These are phyloP conservation scores for Calameuta pallipes DNA, from an alignment of 2,888 invertebrate species.

Conservation along the genomic window DNA sequence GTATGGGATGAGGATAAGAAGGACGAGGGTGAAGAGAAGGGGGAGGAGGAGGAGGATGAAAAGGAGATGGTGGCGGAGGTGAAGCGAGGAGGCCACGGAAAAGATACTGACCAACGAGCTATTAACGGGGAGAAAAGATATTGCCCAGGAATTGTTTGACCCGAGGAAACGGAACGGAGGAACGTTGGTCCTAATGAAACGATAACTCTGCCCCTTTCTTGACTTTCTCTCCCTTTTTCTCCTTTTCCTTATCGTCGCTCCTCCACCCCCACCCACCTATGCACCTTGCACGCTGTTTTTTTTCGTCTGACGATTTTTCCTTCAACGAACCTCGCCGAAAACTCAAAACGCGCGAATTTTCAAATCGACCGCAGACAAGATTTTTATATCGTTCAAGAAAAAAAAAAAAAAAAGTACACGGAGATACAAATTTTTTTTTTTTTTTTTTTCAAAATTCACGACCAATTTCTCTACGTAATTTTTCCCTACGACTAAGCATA, in stretches of 20 bases:
- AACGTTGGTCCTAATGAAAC: background rate
- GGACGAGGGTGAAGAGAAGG: background rate
- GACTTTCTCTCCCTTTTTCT: background rate
- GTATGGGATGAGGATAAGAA: background rate
- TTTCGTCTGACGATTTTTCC: background rate
- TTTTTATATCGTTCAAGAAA: background rate
- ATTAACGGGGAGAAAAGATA: constrained; percentile 50
- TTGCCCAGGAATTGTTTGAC: constrained; percentile 42
- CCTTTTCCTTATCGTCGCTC: background rate
- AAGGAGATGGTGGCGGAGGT: constrained; percentile 19
- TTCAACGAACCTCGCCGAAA: background rate
- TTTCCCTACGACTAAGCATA: background rate
- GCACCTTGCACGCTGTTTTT: background rate
- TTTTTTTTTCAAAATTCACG: background rate
- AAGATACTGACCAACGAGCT: constrained; percentile 51
- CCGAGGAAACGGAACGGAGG: constrained; percentile 20
- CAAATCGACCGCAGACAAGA: background rate
- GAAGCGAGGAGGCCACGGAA: constrained; percentile 32
- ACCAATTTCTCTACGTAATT: background rate
- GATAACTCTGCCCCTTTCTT: background rate
- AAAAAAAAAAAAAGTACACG: no score
- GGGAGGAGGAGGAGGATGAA: constrained; percentile 21
- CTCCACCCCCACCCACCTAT: background rate
- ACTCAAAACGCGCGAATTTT: background rate
- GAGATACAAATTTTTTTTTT: rapidly evolving